Evolutionary conservation across 2,888 invertebrate genomes (phyloP).

Genomic region (Erebia ligea): DNA sequence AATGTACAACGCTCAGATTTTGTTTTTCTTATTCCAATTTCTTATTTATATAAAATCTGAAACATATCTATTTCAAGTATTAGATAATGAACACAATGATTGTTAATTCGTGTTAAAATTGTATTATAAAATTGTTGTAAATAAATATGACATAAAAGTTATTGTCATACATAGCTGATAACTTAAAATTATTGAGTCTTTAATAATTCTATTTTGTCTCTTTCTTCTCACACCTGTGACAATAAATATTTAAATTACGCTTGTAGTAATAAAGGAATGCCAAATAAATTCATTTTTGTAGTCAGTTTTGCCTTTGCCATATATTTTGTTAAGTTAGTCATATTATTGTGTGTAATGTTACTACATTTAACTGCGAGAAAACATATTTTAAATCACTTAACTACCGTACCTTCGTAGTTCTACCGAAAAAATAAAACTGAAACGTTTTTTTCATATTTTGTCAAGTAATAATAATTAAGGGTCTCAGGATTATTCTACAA

Average conservation of each 20-base stretch:
- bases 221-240: slow-evolving; percentile 79
- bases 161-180: slow-evolving; percentile 44
- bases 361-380: neutral
- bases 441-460: too few relatives aligned
- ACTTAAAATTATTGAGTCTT: slow-evolving; percentile 39
- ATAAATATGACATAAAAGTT: slow-evolving; percentile 48
- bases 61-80: slow-evolving; percentile 78
- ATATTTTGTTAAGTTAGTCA: neutral
- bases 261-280: slow-evolving; percentile 75
- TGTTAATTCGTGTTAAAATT: slow-evolving; percentile 64
- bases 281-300: slow-evolving; percentile 51
- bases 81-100: slow-evolving; percentile 57
- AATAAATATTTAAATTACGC: slow-evolving; percentile 80
- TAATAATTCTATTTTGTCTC: slow-evolving; percentile 55
- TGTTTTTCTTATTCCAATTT: slow-evolving; percentile 2
- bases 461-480: too few relatives aligned
- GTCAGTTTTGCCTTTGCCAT: slow-evolving; percentile 3
- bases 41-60: slow-evolving; percentile 56
- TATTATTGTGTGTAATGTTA: neutral
- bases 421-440: too few relatives aligned
- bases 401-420: too few relatives aligned
- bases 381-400: too few relatives aligned
- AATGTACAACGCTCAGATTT: neutral
- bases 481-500: too few relatives aligned
- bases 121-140: slow-evolving; percentile 60